Evolutionary conservation across 1,140 invertebrate species (phyloP), one percentile per base, ranked within the genome.

Genomic region (Sinonovacula constricta): DNA sequence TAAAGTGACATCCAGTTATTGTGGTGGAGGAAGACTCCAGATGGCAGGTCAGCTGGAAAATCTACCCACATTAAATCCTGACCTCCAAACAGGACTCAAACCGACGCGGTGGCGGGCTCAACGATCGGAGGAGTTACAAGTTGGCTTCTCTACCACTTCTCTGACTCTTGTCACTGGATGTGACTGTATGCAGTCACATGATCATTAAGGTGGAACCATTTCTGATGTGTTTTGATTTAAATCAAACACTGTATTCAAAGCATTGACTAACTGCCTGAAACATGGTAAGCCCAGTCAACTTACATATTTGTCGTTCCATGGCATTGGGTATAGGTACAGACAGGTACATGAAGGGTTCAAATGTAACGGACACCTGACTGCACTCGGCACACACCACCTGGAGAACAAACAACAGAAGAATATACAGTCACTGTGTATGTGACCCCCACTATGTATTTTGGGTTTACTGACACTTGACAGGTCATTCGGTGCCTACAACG

Each of bases 261-360:
- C 15, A 15, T 22, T n/a, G 26, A 2, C 10, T 18, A 18, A 65
- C 28, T 7, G 28, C 14, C 2, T 18, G 12, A 65, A 33, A 28
- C 26, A 62, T 62, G 15, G 14, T 5, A n/a, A 49, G 18, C 57
- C 18, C 1, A 62, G n/a, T n/a, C n/a, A n/a, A 85, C 87, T 86
- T 83, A 89, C 88, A 86, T 24, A 95, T 88, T 87, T 94, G 93
- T 74, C 92, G 92, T 83, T 95, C 93, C 92, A 94, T 93, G 18
- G 94, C 94, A 82, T 93, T 92, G 56, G 94, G 94, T 67, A 95
- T 89, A 7, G 94, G 94, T 45, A 95, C 93, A 22, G 94, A 94
- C 2, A 95, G 90, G 87, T 95, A 95, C 94, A 95, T 95, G 81
- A 95, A 95, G 36, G 94, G 94, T 83, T 95, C 94, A 83, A 94